Percentiles rank a stretch among this genome's conserved stretches.
These are phyloP conservation scores for Gallinago jamesoni DNA, from an alignment of 2,113 vertebrate genomes.

Conservation along the genomic window DNA sequence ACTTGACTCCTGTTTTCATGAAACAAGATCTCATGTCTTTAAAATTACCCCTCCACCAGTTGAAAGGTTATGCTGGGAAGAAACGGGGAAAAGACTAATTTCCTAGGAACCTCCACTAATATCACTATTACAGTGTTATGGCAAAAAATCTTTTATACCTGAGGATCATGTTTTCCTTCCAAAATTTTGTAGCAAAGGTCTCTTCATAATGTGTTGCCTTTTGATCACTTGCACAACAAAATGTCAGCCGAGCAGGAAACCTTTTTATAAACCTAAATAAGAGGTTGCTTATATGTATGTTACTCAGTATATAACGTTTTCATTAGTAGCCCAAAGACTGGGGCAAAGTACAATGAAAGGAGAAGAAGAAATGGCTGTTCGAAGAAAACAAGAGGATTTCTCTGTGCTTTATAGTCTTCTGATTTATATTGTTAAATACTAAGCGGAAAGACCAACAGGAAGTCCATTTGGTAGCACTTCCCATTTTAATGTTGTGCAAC, in stretches of 20 bases:
- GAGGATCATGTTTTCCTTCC: neutral
- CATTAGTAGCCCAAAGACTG: neutral
- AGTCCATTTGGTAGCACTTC: neutral
- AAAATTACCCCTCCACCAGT: neutral
- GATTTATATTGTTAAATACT: neutral
- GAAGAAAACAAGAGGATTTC: neutral
- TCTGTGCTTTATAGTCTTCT: neutral
- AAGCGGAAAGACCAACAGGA: neutral
- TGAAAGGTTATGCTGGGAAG: neutral
- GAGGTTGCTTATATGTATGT: neutral
- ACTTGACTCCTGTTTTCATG: neutral
- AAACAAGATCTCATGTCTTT: neutral
- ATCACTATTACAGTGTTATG: neutral
- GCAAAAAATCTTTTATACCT: neutral
- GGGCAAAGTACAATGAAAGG: neutral
- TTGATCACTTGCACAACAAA: neutral
- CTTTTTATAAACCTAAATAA: neutral
- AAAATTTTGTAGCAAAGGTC: neutral
- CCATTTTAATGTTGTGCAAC: neutral
- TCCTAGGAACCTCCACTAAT: neutral
- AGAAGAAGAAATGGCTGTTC: neutral
- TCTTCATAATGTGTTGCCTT: neutral
- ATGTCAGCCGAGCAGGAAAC: neutral
- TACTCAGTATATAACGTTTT: neutral
- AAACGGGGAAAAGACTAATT: neutral